A percentile compares a stretch with the other conserved stretches of the same genome.
These are phyloP conservation scores for Galerucella nymphaeae DNA, from an alignment of 2,888 invertebrate genomes.

Conservation along the genomic window DNA sequence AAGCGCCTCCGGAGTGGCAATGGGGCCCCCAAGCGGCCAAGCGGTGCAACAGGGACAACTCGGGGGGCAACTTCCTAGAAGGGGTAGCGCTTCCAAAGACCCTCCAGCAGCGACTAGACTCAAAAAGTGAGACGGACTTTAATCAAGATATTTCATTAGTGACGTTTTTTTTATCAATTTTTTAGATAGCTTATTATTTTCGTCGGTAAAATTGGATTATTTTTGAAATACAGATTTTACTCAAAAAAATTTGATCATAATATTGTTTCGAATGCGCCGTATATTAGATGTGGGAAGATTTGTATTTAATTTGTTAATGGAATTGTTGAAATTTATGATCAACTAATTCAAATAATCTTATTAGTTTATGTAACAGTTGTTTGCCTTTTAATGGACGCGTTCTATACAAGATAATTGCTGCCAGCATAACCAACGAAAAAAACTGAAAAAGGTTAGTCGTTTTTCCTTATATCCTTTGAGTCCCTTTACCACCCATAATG, in stretches of 20 bases:
- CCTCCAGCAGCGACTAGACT: conserved; percentile 60
- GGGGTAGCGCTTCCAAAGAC: conserved; percentile 67
- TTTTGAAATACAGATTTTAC: conserved; percentile 5
- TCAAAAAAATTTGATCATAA: not conserved
- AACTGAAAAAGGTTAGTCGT: too few relatives aligned
- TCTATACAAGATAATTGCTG: too few relatives aligned
- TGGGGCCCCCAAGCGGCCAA: conserved; percentile 72
- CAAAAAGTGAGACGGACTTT: conserved; percentile 58
- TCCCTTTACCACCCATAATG: too few relatives aligned
- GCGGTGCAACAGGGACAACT: conserved; percentile 60
- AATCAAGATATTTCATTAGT: conserved; percentile 38
- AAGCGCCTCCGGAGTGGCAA: conserved; percentile 67
- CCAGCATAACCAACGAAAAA: too few relatives aligned
- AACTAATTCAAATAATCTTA: too few relatives aligned
- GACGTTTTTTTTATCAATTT: conserved; percentile 35
- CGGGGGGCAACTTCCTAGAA: conserved; percentile 69
- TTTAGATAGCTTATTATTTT: conserved; percentile 34
- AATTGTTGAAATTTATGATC: too few relatives aligned
- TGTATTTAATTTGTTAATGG: too few relatives aligned
- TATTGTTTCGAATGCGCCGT: too few relatives aligned
- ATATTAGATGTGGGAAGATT: too few relatives aligned
- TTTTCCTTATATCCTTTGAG: too few relatives aligned
- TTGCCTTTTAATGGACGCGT: too few relatives aligned
- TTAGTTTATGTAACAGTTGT: too few relatives aligned
- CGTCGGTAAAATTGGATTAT: conserved; percentile 16